Evolutionary conservation across 2,797 vertebrate genomes (phyloP).

Genomic region (Acrocephalus scirpaceus): DNA sequence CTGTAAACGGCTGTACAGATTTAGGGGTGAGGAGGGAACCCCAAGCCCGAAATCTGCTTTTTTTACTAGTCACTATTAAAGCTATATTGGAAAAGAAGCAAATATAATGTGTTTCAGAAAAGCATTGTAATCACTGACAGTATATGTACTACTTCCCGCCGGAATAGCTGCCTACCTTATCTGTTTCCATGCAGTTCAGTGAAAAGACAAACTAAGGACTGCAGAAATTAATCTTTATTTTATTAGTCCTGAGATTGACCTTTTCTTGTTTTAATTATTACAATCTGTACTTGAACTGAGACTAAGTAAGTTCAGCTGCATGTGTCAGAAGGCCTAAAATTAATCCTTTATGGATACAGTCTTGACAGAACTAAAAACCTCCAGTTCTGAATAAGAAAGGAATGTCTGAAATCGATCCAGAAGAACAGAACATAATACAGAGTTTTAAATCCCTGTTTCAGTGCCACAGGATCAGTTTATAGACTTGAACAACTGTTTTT

Average conservation of each 20-base stretch:
- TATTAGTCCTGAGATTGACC: neutral
- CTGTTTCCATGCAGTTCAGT: neutral
- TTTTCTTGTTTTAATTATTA: neutral
- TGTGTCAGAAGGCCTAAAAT: neutral
- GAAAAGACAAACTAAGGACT: neutral
- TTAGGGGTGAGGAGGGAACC: neutral
- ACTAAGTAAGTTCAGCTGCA: neutral
- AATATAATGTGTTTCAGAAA: neutral
- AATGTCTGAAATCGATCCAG: neutral
- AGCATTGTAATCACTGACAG: neutral
- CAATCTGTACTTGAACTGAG: neutral
- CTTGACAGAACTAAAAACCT: neutral
- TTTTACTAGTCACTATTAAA: neutral
- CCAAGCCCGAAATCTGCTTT: neutral
- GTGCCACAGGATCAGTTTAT: neutral
- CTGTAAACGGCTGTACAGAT: neutral
- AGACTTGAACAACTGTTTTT: neutral
- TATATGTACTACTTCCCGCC: neutral
- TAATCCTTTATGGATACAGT: neutral
- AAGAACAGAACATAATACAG: neutral
- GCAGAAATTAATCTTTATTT: neutral
- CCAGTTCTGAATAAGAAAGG: neutral
- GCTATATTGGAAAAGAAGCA: neutral
- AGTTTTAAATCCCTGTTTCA: neutral
- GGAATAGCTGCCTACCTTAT: neutral